Conservation (phyloP, 35 echinoderm and acorn worm species). For the Chiridota heheva region DNA sequence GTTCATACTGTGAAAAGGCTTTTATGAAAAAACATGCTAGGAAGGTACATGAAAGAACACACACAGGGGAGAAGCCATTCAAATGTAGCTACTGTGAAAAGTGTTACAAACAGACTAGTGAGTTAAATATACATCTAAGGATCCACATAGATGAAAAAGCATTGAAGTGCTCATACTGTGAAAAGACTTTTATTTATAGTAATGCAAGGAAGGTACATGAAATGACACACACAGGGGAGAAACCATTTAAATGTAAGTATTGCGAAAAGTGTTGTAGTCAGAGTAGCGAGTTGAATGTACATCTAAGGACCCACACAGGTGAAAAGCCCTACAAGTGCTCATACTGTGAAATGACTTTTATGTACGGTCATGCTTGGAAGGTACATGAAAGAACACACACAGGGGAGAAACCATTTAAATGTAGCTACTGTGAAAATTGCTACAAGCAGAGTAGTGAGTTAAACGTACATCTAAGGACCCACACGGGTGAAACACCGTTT, state of each 20-base stretch:
- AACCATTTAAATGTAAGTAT: background rate
- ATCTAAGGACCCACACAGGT: background rate
- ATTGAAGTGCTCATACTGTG: constrained; percentile 8
- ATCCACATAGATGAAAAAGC: background rate
- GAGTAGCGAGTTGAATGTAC: background rate
- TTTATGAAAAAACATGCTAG: background rate
- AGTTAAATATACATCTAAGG: constrained; percentile 5
- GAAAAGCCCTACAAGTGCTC: background rate
- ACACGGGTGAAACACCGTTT: constrained; percentile 13
- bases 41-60: constrained; percentile 12
- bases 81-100: constrained; percentile 19
- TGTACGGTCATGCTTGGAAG: background rate
- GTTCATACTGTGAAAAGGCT: background rate
- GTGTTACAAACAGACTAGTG: background rate
- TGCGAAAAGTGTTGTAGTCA: background rate
- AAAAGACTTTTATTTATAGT: constrained; percentile 6
- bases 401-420: constrained; percentile 21
- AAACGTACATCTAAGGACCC: background rate
- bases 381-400: background rate
- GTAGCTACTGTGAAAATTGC: background rate
- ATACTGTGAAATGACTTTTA: background rate
- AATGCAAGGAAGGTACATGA: background rate
- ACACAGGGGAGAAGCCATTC: constrained; percentile 5
- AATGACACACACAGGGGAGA: background rate
- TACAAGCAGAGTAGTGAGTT: background rate